A percentile compares a stretch with the other conserved stretches of the same genome.
These are phyloP conservation scores for Porites lobata DNA, from an alignment of 92 coral and sea anemone genomes.

Conservation along the genomic window DNA sequence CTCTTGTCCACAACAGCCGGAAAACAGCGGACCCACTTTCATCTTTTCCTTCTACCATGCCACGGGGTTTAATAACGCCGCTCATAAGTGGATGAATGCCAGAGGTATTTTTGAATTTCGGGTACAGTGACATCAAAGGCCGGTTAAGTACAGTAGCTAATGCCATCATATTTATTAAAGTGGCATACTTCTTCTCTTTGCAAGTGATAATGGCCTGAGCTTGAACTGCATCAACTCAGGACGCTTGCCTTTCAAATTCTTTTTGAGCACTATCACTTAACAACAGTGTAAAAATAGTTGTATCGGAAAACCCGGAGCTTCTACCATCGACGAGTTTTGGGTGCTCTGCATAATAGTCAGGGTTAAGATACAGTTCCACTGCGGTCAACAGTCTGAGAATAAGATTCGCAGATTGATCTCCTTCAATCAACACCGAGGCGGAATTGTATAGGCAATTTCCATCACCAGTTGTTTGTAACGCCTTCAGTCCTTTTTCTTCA, in stretches of 20 bases:
- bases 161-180: constrained; percentile 34
- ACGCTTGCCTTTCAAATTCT: constrained; percentile 36
- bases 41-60: constrained; percentile 30
- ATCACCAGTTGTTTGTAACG: neutral
- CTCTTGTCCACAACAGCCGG: constrained; percentile 32
- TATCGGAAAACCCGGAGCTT: constrained; percentile 36
- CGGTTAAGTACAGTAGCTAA: constrained; percentile 44
- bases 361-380: constrained; percentile 45
- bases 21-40: constrained; percentile 30
- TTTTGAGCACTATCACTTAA: constrained; percentile 45
- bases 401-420: too few species aligned
- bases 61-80: constrained; percentile 41
- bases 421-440: too few species aligned
- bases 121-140: constrained; percentile 36
- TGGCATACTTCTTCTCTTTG: constrained; percentile 34
- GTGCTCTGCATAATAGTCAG: constrained; percentile 38
- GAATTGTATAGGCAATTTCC: too few species aligned
- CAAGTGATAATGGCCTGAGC: constrained; percentile 43
- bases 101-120: constrained; percentile 22
- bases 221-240: constrained; percentile 52
- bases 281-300: constrained; percentile 33
- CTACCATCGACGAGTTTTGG: constrained; percentile 45
- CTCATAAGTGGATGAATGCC: constrained; percentile 43
- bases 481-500: constrained; percentile 19
- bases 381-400: too few species aligned